phyloP scores from a whole-genome alignment of 2,113 vertebrate genomes.

The Patagioenas fasciata region DNA sequence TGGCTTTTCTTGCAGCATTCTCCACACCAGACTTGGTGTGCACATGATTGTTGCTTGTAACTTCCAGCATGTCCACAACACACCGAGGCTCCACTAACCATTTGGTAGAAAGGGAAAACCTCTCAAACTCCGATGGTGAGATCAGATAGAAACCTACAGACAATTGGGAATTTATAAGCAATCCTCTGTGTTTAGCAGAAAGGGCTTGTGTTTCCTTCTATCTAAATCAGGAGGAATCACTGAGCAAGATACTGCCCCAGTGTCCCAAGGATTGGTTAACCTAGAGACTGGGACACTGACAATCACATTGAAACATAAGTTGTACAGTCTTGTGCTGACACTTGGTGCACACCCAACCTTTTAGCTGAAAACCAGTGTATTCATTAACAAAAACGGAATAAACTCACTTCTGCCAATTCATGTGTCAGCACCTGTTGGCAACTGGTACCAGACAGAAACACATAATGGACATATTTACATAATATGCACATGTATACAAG shows the following conservation, averaged over 20 bases:
- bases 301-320: background rate
- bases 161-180: background rate
- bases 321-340: background rate
- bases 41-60: conserved; percentile 15
- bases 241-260: background rate
- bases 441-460: background rate
- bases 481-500: background rate
- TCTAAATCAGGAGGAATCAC: background rate
- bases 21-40: conserved; percentile 57
- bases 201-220: background rate
- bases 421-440: background rate
- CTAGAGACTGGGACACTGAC: background rate
- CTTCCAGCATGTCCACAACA: conserved; percentile 78
- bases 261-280: background rate
- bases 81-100: conserved; percentile 89
- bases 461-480: background rate
- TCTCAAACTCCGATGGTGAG: conserved; percentile 95
- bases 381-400: background rate
- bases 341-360: background rate
- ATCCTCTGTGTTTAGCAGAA: background rate
- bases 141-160: conserved; percentile 93
- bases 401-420: background rate
- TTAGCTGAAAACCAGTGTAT: background rate
- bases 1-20: conserved; percentile 65
- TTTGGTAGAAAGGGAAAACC: conserved; percentile 93